Conservation (phyloP, 2,113 vertebrate species). For the Calidris pugnax region DNA sequence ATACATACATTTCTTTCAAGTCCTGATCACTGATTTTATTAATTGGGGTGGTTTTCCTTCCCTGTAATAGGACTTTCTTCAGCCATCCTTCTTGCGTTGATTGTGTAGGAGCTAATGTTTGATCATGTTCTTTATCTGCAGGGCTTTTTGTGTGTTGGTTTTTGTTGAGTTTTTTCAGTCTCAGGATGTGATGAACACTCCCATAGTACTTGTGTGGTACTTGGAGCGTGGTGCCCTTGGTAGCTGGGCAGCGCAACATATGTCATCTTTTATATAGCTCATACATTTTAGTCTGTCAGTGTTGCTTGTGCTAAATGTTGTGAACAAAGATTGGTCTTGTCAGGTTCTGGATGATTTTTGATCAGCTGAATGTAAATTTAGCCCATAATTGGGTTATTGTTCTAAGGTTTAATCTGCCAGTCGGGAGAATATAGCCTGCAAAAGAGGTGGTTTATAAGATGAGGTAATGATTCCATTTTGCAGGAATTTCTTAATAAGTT, state of each 20-base stretch:
- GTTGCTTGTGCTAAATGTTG: conserved; percentile 18
- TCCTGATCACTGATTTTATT: background rate
- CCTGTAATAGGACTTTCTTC: background rate
- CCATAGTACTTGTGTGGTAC: background rate
- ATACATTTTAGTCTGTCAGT: conserved; percentile 30
- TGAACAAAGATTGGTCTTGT: conserved; percentile 54
- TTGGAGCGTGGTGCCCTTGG: conserved; percentile 37
- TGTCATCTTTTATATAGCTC: conserved; percentile 27
- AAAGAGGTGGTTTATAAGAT: conserved; percentile 19
- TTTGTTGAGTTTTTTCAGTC: background rate
- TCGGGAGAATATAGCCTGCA: background rate
- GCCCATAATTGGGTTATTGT: conserved; percentile 58
- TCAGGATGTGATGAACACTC: background rate
- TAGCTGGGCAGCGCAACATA: background rate
- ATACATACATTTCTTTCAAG: background rate
- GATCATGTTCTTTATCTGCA: background rate
- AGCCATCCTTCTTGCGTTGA: background rate
- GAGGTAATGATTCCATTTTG: background rate
- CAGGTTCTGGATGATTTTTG: conserved; percentile 54
- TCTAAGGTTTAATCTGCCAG: conserved; percentile 22
- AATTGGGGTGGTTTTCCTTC: background rate
- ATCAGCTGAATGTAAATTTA: conserved; percentile 61
- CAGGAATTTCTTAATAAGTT: background rate
- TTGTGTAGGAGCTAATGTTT: background rate
- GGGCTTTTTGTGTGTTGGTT: background rate